phyloP scores from a whole-genome alignment of 2,797 vertebrate genomes.

The Peromyscus attwateri region DNA sequence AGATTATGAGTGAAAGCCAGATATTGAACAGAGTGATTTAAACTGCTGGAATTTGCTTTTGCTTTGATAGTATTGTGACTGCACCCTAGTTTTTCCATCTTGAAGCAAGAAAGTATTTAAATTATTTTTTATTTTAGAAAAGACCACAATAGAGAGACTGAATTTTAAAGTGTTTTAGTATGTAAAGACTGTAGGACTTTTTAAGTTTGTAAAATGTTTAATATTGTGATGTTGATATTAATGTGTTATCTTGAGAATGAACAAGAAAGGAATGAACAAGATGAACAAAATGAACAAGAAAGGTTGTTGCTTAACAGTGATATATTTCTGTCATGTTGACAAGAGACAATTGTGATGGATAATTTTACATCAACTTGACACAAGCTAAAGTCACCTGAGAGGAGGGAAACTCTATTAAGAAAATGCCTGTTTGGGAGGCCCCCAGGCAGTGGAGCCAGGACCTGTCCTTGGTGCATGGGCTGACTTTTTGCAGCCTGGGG shows the following conservation, averaged over 20 bases:
- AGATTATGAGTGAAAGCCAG: too few species aligned
- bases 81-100: not conserved
- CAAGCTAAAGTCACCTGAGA: not conserved
- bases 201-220: not conserved
- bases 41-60: too few species aligned
- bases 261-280: too few species aligned
- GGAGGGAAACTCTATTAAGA: too few species aligned
- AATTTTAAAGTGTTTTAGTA: not conserved
- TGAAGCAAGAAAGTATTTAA: not conserved
- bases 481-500: too few species aligned
- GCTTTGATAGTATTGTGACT: too few species aligned
- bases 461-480: too few species aligned
- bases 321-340: not conserved
- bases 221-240: not conserved
- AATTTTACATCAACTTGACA: not conserved
- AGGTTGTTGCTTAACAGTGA: not conserved
- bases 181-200: not conserved
- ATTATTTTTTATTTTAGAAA: not conserved
- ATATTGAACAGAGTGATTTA: too few species aligned
- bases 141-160: not conserved
- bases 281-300: not conserved
- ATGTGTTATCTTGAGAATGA: not conserved
- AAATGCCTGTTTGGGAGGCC: too few species aligned
- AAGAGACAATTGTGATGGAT: not conserved
- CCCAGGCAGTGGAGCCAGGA: too few species aligned